Evolutionary conservation across 2,888 invertebrate species (phyloP).

Genomic region (Lomographa bimaculata): DNA sequence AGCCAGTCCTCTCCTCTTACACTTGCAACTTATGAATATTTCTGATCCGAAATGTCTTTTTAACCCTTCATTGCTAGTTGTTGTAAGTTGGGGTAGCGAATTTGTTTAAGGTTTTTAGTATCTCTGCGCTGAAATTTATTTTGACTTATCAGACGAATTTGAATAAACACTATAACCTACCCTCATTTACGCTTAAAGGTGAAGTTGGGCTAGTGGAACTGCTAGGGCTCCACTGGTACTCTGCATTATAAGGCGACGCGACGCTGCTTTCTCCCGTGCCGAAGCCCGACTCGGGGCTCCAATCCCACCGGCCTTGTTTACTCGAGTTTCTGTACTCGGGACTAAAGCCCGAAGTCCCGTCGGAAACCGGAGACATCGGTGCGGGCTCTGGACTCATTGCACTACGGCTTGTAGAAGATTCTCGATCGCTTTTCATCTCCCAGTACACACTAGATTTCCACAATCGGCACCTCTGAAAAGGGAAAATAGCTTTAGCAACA

Average conservation of each 20-base stretch:
- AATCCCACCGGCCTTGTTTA: slow-evolving; percentile 61
- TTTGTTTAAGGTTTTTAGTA: too few relatives aligned
- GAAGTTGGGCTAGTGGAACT: slow-evolving; percentile 79
- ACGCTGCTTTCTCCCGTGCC: slow-evolving; percentile 62
- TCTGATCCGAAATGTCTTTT: too few relatives aligned
- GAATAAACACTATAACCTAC: too few relatives aligned
- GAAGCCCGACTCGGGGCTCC: slow-evolving; percentile 73
- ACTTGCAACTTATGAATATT: too few relatives aligned
- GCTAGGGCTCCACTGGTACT: slow-evolving; percentile 82
- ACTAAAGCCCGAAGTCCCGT: slow-evolving; percentile 68
- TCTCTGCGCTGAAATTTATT: too few relatives aligned
- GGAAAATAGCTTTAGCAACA: slow-evolving; percentile 16
- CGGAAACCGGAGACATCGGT: slow-evolving; percentile 64
- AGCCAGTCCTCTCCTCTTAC: too few relatives aligned
- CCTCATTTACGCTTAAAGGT: slow-evolving; percentile 66
- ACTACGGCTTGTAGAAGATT: slow-evolving; percentile 53
- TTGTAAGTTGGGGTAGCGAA: too few relatives aligned
- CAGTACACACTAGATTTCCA: slow-evolving; percentile 75
- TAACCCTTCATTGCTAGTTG: too few relatives aligned
- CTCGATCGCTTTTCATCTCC: slow-evolving; percentile 64
- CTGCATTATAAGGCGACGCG: slow-evolving; percentile 63
- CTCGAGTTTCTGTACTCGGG: slow-evolving; percentile 53
- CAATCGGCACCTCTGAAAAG: slow-evolving; percentile 55
- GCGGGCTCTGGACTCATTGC: slow-evolving; percentile 60
- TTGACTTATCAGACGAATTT: too few relatives aligned